Evolutionary conservation across 2,888 invertebrate species (phyloP), one percentile per base, ranked within the genome.

Genomic region (Cantharis nigra): DNA sequence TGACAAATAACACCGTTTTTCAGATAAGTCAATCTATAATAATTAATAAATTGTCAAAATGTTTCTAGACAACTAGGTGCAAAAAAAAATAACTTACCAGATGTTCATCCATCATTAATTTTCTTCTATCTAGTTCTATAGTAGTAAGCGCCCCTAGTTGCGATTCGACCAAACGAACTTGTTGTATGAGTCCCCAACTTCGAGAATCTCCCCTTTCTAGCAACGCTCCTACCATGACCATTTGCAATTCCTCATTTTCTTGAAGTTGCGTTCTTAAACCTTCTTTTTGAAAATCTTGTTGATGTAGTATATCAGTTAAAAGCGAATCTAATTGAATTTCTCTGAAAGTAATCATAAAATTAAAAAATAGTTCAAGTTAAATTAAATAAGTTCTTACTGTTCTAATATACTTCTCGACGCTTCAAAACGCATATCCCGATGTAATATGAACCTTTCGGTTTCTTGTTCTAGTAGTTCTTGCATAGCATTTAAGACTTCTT

Each of bases 131-230:
- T 83, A 95, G 90, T 88, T 95, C 95, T 80, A 94, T 92, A 70
- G 91, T 90, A 81, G 95, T 95, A 26, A 95, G 90, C 75, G 91
- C 91, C 18, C 93, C 93, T 81, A 95, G 88, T 87, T 95, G 93
- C 11, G 90, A 89, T 82, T 95, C 94, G 65, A 95, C 93, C 76
- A 94, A 88, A 82, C 91, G 91, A 80, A 95, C 93, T 90, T 95
- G 94, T 86, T 95, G 94, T 81, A 94, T 91, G 26, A 95, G 89
- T 83, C 94, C 93, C 94, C 94, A 94, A 80, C 92, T 93, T 83
- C 93, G 92, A 9, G 94, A 91, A 88, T 95, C 95, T 79, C 93
- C 93, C 84, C 92, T 91, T 87, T 94, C 94, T 78, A 95, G 88
- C 69, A 95, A 88, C 13, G 93, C 92, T 26, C 93, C 92, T 3